Base-by-base conservation (phyloP, 2,113 vertebrate genomes). In the Cochlearius cochlearius region DNA sequence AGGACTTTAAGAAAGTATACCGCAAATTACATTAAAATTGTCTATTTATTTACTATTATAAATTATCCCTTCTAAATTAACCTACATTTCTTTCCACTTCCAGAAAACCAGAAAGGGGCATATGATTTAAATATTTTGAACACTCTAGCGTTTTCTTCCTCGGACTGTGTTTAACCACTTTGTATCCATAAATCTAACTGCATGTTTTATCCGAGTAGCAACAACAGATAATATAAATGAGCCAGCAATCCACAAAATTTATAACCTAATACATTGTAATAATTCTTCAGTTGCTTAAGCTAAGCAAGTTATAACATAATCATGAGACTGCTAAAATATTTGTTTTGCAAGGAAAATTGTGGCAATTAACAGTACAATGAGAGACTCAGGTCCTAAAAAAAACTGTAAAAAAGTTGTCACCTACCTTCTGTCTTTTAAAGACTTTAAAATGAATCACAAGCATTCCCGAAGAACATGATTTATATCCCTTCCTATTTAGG, bases 241-340 rank as follows among this genome's bases (percentile, higher is more conserved):
- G 64, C n/a, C 52, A 78, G 16, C 38, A 86, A 88, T 69, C 50
- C 88, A 92, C 75, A 92, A 80, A 86, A 86, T 67, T 67, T 88
- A 76, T 58, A 91, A 60, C 15, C 47, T 69, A 84, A 88, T 67
- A 30, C 53, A 73, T 92, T 91, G 95, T 88, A 90, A 90, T 80
- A 80, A 84, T 74, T 79, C 26, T 50, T 88, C 39, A 56, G 34
- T 86, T 64, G 59, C 43, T 86, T 72, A 77, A 71, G 38, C 29
- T 63, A 84, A 90, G 83, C 49, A 86, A 93, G 84, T 43, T 21
- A 41, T 41, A 95, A 79, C 29, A 81, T 81, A 78, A 94, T 67
- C 72, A 81, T 23, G 26, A 71, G n/a, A 55, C n/a, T 75, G 32
- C 6, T 69, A 67, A 84, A 92, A 74, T 52, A 32, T 45, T 84